These are phyloP conservation scores for Oreocharis arfaki DNA, from an alignment of 2,113 vertebrate genomes.

Conservation along the genomic window DNA sequence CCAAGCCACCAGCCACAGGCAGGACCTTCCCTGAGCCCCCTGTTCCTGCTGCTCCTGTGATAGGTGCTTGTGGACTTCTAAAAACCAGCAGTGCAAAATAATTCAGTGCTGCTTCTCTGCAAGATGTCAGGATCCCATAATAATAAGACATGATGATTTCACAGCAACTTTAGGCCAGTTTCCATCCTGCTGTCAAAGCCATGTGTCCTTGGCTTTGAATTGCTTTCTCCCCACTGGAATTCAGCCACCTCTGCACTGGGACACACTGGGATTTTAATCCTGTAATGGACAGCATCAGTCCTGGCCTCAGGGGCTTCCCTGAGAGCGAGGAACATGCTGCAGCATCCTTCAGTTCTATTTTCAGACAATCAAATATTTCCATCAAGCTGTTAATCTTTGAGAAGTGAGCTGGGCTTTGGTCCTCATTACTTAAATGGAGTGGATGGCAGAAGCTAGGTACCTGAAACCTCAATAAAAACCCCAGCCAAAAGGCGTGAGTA, in stretches of 20 bases:
- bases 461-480: neutral
- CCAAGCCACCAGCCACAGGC: neutral
- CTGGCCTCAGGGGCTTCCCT: neutral
- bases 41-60: neutral
- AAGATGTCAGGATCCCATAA: neutral
- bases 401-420: neutral
- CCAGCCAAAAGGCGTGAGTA: neutral
- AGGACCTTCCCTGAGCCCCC: neutral
- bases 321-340: neutral
- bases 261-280: slow-evolving; percentile 6
- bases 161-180: neutral
- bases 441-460: slow-evolving; percentile 1
- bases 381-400: neutral
- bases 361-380: neutral
- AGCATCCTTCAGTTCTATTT: neutral
- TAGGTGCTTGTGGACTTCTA: neutral
- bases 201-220: neutral
- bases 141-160: neutral
- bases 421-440: slow-evolving; percentile 15
- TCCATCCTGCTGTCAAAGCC: neutral
- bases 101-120: neutral
- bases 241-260: neutral
- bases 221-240: neutral
- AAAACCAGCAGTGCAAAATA: neutral
- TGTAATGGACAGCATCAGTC: neutral